Conservation (phyloP, 2,888 invertebrate species). For the Lordiphosa andalusiaca region DNA sequence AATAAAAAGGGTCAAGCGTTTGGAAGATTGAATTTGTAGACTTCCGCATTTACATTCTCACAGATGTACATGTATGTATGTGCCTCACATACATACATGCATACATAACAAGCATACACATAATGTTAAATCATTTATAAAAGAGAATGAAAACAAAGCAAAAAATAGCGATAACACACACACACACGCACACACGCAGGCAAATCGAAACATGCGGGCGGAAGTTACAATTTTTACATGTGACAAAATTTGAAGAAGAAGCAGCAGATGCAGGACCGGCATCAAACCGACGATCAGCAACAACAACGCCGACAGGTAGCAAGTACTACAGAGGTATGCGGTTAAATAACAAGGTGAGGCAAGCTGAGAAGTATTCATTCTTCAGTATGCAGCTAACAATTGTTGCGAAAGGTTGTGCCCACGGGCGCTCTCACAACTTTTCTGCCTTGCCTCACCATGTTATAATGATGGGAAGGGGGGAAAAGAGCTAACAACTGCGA, state of each 20-base stretch:
- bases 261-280: conserved; percentile 2
- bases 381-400: no score
- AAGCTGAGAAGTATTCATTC: neutral
- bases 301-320: conserved; percentile 6
- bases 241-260: neutral
- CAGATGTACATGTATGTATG: no score
- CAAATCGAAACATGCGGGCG: conserved; percentile 5
- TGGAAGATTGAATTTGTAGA: no score
- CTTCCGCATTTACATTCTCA: no score
- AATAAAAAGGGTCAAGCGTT: no score
- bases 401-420: neutral
- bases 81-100: no score
- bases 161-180: neutral
- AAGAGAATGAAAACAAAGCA: neutral
- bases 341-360: neutral
- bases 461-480: neutral
- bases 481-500: conserved; percentile 32
- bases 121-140: no score
- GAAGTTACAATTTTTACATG: conserved; percentile 9
- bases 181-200: no score
- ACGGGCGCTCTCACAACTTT: neutral
- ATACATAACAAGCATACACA: no score
- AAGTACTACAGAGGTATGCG: neutral
- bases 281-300: conserved; percentile 1
- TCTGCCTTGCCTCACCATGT: neutral